Percentiles rank a stretch among this genome's conserved stretches.
These are phyloP conservation scores for Pentalonia nigronervosa DNA, from an alignment of 1,140 invertebrate species.

Conservation along the genomic window DNA sequence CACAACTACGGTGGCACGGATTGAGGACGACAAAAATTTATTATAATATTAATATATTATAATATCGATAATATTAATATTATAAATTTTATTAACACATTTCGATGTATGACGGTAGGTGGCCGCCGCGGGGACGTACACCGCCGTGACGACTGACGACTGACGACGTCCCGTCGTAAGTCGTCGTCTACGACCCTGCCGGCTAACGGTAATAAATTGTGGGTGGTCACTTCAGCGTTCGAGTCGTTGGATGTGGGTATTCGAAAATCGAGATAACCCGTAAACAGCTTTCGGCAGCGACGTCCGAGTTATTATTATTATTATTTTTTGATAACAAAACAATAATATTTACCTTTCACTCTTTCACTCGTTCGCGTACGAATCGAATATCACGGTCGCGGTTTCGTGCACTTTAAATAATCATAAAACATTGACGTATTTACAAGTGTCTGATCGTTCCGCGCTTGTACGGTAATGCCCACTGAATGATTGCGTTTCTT, in stretches of 20 bases:
- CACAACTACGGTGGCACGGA: neutral
- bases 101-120: neutral
- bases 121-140: neutral
- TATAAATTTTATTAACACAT: neutral
- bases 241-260: neutral
- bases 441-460: neutral
- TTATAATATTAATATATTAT: too few relatives aligned
- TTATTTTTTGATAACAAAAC: neutral
- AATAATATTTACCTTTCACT: neutral
- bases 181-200: neutral
- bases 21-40: neutral
- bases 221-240: neutral
- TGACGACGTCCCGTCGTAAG: neutral
- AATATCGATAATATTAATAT: neutral
- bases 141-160: neutral
- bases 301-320: neutral
- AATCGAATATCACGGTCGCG: neutral
- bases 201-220: neutral
- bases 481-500: neutral
- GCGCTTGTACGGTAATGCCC: neutral
- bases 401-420: neutral
- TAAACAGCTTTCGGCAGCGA: neutral
- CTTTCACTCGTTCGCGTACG: neutral
- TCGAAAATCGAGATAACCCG: neutral
- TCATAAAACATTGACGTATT: neutral